Evolutionary conservation across 2,797 vertebrate genomes (phyloP), one percentile per base, ranked within the genome.

Genomic region (Thalassophryne amazonica): DNA sequence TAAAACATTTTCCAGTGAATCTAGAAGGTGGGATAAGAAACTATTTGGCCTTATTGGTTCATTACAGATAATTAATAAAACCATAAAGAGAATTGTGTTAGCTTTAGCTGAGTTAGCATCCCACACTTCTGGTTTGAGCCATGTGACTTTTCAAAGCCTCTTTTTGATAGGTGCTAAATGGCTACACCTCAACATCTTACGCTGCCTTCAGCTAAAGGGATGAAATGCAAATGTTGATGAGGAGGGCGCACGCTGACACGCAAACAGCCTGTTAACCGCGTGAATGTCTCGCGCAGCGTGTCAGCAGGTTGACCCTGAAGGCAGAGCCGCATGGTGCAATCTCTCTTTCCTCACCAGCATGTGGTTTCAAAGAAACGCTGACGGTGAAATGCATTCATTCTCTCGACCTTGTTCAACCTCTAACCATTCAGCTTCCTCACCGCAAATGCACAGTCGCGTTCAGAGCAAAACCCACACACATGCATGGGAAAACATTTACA

Each of bases 41-140:
- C n/a, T n/a, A n/a, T n/a, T n/a, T n/a, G n/a, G n/a, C n/a, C n/a
- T n/a, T n/a, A n/a, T n/a, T n/a, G n/a, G n/a, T n/a, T n/a, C n/a
- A n/a, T n/a, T n/a, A n/a, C n/a, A n/a, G n/a, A n/a, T n/a, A n/a
- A n/a, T n/a, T n/a, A n/a, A n/a, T n/a, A n/a, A n/a, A n/a, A n/a
- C n/a, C n/a, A n/a, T n/a, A n/a, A n/a, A n/a, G n/a, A n/a, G n/a
- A n/a, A n/a, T n/a, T n/a, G n/a, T n/a, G n/a, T n/a, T n/a, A n/a
- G n/a, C n/a, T n/a, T n/a, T n/a, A n/a, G n/a, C n/a, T n/a, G n/a
- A n/a, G n/a, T n/a, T n/a, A n/a, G n/a, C n/a, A n/a, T n/a, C n/a
- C n/a, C n/a, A n/a, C n/a, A n/a, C n/a, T n/a, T n/a, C n/a, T n/a
- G 27, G 21, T 61, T 22, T 51, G 51, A 63, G 70, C 35, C 33